Evolutionary conservation across 2,113 vertebrate genomes (phyloP).

Genomic region (Sinosuthora webbiana): DNA sequence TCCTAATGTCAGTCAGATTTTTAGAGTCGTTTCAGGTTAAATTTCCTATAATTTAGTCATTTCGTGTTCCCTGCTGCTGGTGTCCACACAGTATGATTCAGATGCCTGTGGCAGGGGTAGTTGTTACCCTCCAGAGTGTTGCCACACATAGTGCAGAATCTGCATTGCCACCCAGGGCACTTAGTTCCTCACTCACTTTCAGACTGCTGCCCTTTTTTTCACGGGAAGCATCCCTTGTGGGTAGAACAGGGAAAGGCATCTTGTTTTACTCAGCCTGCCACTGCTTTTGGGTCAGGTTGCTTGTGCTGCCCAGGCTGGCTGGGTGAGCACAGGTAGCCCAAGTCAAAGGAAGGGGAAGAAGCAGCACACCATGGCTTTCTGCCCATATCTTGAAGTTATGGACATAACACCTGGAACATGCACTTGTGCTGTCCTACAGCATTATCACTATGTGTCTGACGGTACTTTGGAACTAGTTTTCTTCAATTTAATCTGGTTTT

Average conservation of each 20-base stretch:
- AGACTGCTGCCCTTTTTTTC: background rate
- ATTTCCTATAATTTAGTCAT: background rate
- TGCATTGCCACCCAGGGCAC: accelerated
- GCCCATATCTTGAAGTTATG: accelerated
- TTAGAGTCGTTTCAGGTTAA: background rate
- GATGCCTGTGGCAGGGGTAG: no score
- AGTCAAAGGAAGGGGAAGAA: background rate
- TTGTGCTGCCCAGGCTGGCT: background rate
- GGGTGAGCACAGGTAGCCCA: background rate
- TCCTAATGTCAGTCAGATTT: background rate
- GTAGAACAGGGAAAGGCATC: background rate
- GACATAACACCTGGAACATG: background rate
- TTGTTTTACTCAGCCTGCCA: background rate
- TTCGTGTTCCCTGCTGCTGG: background rate
- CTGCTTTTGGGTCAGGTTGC: accelerated
- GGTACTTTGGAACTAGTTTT: background rate
- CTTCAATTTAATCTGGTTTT: background rate
- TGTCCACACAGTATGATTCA: accelerated
- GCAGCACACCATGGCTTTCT: background rate
- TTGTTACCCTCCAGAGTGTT: background rate
- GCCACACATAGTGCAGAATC: background rate
- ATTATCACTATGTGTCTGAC: background rate
- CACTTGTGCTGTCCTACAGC: background rate
- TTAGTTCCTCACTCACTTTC: accelerated
- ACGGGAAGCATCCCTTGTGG: background rate